Conservation (phyloP, 2,113 vertebrate species). For the Promerops cafer region DNA sequence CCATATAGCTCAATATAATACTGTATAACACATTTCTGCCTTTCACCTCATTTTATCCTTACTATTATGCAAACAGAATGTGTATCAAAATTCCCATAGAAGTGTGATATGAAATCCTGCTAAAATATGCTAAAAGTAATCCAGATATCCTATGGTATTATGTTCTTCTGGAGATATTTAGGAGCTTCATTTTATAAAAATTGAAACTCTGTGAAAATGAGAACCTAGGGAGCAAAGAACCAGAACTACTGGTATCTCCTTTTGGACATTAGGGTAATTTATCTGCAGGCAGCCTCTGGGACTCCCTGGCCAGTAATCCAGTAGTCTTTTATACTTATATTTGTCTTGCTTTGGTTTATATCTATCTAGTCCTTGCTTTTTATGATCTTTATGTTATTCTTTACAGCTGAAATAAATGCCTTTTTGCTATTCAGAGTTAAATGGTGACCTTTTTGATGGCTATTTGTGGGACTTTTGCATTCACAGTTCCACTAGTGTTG, state of each 20-base stretch:
- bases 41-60: not conserved
- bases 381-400: not conserved
- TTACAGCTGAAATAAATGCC: not conserved
- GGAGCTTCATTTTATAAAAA: not conserved
- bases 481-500: not conserved
- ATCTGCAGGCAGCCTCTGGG: not conserved
- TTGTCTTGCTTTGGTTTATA: not conserved
- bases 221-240: not conserved
- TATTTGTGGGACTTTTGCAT: not conserved
- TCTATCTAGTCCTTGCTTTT: not conserved
- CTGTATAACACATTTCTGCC: not conserved
- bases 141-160: not conserved
- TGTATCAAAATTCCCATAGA: not conserved
- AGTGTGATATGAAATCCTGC: not conserved
- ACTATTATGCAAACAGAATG: not conserved
- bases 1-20: not conserved
- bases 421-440: not conserved
- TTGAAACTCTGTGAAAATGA: not conserved
- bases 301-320: not conserved
- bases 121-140: not conserved
- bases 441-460: not conserved
- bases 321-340: not conserved
- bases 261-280: not conserved
- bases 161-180: not conserved
- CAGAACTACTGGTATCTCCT: not conserved